Percentiles rank a stretch among this genome's conserved stretches.
phyloP scores from a whole-genome alignment of 1,140 invertebrate species.

The Dermatophagoides farinae region DNA sequence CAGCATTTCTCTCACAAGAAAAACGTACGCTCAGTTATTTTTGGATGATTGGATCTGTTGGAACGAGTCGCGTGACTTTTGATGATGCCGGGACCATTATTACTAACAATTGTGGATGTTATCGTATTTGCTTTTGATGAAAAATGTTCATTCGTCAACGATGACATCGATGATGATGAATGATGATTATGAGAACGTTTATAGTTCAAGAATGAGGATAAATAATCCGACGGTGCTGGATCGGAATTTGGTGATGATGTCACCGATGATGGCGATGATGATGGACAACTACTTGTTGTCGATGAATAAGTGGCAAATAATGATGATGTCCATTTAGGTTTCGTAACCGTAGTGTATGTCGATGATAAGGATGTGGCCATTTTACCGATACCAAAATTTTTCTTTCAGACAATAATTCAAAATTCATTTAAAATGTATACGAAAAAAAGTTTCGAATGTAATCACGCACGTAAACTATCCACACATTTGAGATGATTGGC shows the following conservation, averaged over 20 bases:
- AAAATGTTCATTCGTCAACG: not conserved
- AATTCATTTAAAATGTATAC: too few relatives aligned
- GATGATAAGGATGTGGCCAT: not conserved
- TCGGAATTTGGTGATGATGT: not conserved
- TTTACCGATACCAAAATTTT: not conserved
- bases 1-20: not conserved
- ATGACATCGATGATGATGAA: not conserved
- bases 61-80: not conserved
- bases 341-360: not conserved
- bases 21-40: not conserved
- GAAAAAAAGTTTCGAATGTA: too few relatives aligned
- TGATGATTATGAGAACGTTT: not conserved
- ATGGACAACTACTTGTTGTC: not conserved
- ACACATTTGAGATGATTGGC: too few relatives aligned
- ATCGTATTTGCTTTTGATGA: not conserved
- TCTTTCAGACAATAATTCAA: too few relatives aligned
- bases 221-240: not conserved
- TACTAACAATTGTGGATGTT: too few relatives aligned
- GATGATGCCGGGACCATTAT: too few relatives aligned
- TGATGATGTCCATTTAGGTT: conserved; percentile 5
- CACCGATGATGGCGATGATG: not conserved
- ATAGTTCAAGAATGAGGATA: not conserved
- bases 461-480: too few relatives aligned
- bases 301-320: not conserved
- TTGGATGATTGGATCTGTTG: not conserved